Percentiles rank a stretch among this genome's conserved stretches.
Conservation (phyloP, 2,113 vertebrate genomes). For the Microcebus murinus region DNA sequence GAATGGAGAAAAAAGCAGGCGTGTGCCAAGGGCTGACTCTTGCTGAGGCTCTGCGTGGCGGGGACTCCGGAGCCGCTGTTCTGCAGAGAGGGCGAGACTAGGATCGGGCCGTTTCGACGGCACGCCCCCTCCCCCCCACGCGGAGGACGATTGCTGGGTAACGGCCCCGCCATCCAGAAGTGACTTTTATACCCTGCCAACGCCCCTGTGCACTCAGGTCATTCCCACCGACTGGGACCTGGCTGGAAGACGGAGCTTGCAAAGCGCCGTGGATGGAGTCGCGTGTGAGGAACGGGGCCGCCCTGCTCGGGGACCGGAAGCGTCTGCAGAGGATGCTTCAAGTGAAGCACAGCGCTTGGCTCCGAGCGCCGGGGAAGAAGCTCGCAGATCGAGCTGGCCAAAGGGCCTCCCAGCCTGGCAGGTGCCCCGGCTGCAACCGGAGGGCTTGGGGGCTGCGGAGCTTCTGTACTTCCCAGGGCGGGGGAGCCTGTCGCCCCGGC, state of each 20-base stretch:
- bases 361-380: background rate
- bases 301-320: background rate
- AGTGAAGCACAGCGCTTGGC: background rate
- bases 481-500: background rate
- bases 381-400: background rate
- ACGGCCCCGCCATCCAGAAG: background rate
- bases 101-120: background rate
- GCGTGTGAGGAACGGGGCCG: background rate
- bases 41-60: background rate
- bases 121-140: too few species aligned
- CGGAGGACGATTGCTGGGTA: background rate
- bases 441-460: background rate
- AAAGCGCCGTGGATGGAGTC: background rate
- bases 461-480: background rate
- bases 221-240: background rate
- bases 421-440: background rate
- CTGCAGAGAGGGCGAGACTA: accelerated
- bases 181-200: background rate
- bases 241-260: background rate
- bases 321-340: background rate
- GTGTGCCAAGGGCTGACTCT: too few species aligned
- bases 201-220: background rate
- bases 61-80: background rate
- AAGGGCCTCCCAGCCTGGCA: background rate
- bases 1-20: too few species aligned